These are phyloP conservation scores for Tiphia femorata DNA, from an alignment of 2,888 invertebrate species.

Conservation along the genomic window DNA sequence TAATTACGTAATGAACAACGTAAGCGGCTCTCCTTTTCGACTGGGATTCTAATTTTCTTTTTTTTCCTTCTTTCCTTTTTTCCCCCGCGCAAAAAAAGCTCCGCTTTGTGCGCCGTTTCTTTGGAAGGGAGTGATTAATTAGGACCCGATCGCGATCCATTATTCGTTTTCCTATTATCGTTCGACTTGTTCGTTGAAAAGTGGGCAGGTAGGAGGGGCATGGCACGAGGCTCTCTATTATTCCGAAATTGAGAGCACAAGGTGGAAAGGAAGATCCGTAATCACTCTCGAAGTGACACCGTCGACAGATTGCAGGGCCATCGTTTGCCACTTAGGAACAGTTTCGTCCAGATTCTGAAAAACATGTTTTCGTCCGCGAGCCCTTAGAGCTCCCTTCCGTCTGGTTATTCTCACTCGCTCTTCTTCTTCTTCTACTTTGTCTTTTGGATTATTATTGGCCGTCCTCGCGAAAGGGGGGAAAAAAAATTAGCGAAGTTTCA, in stretches of 20 bases:
- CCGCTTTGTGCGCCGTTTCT: too few species aligned
- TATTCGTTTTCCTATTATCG: not conserved
- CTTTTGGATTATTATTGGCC: too few species aligned
- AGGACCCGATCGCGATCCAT: not conserved
- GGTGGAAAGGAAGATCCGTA: not conserved
- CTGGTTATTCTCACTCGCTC: too few species aligned
- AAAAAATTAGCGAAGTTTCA: too few species aligned
- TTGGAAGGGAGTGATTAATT: not conserved
- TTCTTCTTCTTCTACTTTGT: not conserved
- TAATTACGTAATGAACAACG: conserved; percentile 25
- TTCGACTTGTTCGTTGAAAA: too few species aligned
- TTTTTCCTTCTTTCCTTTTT: not conserved
- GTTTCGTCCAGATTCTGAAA: not conserved
- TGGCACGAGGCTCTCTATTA: too few species aligned
- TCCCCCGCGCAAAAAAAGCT: too few species aligned
- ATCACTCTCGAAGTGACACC: not conserved
- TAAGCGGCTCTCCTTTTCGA: conserved; percentile 6
- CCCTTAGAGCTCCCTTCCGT: too few species aligned
- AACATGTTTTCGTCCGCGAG: not conserved
- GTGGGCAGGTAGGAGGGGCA: too few species aligned
- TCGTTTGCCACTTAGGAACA: not conserved
- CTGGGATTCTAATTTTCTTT: not conserved
- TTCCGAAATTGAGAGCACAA: too few species aligned
- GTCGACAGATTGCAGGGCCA: not conserved
- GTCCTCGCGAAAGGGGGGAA: too few species aligned